These are phyloP conservation scores for Meloe dianella DNA, from an alignment of 2,888 invertebrate genomes.

Conservation along the genomic window DNA sequence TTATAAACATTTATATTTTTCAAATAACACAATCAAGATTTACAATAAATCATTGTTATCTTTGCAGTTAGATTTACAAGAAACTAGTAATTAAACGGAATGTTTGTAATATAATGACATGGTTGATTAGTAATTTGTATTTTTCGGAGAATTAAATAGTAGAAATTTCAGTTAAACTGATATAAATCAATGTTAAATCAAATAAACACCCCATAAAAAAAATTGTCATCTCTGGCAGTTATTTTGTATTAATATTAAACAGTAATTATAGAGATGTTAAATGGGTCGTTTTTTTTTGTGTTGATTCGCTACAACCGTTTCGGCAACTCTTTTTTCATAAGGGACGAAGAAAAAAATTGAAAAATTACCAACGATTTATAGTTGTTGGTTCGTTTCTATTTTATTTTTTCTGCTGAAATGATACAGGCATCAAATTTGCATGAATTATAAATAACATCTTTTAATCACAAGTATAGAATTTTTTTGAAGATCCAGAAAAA, in stretches of 20 bases:
- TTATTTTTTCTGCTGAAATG: constrained; percentile 35
- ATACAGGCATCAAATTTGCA: constrained; percentile 42
- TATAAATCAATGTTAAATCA: not conserved
- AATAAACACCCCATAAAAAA: not conserved
- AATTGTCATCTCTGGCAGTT: not conserved
- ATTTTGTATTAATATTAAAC: constrained; percentile 36
- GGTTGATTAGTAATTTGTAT: not conserved
- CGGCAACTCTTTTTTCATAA: constrained; percentile 4
- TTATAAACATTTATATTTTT: no score
- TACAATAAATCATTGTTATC: not conserved
- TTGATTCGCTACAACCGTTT: not conserved
- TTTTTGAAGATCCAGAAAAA: constrained; percentile 18
- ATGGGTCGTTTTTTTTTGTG: constrained; percentile 36
- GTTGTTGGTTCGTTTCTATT: not conserved
- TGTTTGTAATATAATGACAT: not conserved
- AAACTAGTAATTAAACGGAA: no score
- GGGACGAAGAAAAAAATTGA: constrained; percentile 44
- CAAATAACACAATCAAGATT: no score
- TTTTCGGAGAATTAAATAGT: not conserved
- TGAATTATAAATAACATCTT: constrained; percentile 49
- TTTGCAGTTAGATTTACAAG: not conserved
- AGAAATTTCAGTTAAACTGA: not conserved
- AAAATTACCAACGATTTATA: constrained; percentile 56
- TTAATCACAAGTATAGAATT: constrained; percentile 41
- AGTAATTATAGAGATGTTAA: constrained; percentile 50